Percentiles rank a stretch among this genome's conserved stretches.
These are phyloP conservation scores for Rhynchotus rufescens DNA, from an alignment of 2,797 vertebrate genomes.

Conservation along the genomic window DNA sequence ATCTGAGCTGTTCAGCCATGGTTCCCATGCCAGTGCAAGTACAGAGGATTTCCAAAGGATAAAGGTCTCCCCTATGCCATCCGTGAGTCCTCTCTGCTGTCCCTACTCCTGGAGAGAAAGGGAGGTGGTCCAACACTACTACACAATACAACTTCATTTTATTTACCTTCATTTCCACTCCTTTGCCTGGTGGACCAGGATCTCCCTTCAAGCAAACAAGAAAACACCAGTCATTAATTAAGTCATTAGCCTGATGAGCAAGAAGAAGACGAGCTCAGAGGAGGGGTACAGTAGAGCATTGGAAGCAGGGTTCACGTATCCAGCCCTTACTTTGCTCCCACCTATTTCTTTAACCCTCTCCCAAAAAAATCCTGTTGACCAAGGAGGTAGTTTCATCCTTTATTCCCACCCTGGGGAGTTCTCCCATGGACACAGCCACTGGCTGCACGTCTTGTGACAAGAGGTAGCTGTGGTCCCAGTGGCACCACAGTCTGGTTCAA, in stretches of 20 bases:
- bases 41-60: too few species aligned
- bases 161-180: conserved; percentile 86
- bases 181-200: conserved; percentile 79
- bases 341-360: accelerated
- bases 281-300: background rate
- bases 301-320: background rate
- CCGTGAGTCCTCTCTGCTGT: background rate
- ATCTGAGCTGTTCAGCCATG: too few species aligned
- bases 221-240: background rate
- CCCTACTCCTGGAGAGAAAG: background rate
- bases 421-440: background rate
- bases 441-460: background rate
- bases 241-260: accelerated
- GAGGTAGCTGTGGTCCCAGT: background rate
- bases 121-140: background rate
- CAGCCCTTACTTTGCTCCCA: background rate
- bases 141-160: background rate
- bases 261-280: background rate
- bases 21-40: too few species aligned
- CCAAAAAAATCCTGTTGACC: accelerated
- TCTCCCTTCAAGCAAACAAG: conserved; percentile 77
- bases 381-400: background rate
- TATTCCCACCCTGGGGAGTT: background rate
- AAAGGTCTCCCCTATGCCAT: too few species aligned
- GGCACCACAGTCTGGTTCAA: accelerated